A percentile compares a stretch with the other conserved stretches of the same genome.
Conservation (phyloP, 2,113 vertebrate genomes). For the Desmodus rotundus region DNA sequence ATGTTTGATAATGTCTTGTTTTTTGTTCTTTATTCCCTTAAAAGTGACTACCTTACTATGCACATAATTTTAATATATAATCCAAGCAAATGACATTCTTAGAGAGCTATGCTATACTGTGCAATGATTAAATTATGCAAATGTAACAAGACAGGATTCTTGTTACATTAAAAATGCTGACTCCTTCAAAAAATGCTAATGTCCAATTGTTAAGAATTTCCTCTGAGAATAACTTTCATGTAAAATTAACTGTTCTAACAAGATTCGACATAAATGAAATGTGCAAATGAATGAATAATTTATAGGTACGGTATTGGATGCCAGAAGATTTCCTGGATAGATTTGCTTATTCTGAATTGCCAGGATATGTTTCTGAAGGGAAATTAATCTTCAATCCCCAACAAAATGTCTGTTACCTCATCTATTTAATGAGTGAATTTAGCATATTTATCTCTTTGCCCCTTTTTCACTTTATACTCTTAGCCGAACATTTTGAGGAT, state of each 20-base stretch:
- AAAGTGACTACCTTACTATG: background rate
- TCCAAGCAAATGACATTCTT: conserved; percentile 33
- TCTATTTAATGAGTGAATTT: background rate
- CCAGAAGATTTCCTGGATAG: conserved; percentile 61
- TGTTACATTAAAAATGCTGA: conserved; percentile 64
- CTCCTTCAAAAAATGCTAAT: conserved; percentile 70
- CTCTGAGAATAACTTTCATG: conserved; percentile 71
- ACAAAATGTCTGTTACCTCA: background rate
- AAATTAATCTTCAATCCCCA: conserved; percentile 55
- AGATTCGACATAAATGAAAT: conserved; percentile 73
- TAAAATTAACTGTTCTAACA: conserved; percentile 78
- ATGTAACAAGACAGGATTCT: conserved; percentile 49
- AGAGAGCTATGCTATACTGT: conserved; percentile 17
- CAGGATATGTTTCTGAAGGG: conserved; percentile 50
- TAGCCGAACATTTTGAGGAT: background rate
- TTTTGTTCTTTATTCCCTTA: background rate
- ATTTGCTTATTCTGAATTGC: conserved; percentile 58
- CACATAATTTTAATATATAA: conserved; percentile 17
- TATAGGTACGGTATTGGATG: conserved; percentile 53
- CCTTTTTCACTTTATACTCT: background rate
- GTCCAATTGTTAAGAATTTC: conserved; percentile 64
- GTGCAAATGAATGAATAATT: conserved; percentile 73
- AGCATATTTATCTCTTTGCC: background rate
- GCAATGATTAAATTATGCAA: conserved; percentile 38
- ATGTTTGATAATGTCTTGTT: background rate